phyloP scores from a whole-genome alignment of 1,140 invertebrate species.

The Drosophila kohkoa region DNA sequence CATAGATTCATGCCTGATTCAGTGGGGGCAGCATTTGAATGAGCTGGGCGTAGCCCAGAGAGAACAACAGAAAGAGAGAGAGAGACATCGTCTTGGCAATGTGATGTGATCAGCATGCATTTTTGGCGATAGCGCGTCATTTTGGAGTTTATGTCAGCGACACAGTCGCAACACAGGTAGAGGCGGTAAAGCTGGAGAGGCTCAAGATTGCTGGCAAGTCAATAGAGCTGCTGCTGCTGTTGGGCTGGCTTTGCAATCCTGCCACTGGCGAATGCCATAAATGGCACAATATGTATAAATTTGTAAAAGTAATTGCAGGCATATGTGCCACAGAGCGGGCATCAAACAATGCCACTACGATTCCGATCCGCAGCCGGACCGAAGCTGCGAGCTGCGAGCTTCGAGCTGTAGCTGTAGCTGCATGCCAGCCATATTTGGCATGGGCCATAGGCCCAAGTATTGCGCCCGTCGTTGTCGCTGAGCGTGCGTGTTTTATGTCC shows the following conservation, averaged over 20 bases:
- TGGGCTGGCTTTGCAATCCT: conserved; percentile 27
- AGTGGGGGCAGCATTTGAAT: conserved; percentile 72
- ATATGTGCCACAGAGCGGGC: conserved; percentile 62
- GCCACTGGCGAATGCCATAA: conserved; percentile 76
- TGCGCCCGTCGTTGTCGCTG: conserved; percentile 25
- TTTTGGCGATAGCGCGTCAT: conserved; percentile 81
- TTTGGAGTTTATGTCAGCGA: conserved; percentile 75
- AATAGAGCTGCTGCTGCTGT: conserved; percentile 46
- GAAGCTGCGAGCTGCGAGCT: background rate
- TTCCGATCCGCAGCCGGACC: background rate
- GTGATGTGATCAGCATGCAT: conserved; percentile 76
- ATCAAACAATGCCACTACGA: conserved; percentile 57
- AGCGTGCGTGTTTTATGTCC: conserved; percentile 80
- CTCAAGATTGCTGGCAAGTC: conserved; percentile 23
- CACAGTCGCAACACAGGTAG: background rate
- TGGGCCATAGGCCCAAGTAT: conserved; percentile 60
- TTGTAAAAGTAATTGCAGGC: conserved; percentile 84
- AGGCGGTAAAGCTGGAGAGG: conserved; percentile 5
- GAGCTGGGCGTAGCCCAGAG: conserved; percentile 41
- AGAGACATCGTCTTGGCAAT: conserved; percentile 18
- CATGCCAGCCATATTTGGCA: conserved; percentile 70
- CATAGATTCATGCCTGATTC: conserved; percentile 73
- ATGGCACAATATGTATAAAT: conserved; percentile 84
- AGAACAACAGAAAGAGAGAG: background rate
- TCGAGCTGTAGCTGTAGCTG: conserved; percentile 12